phyloP scores from a whole-genome alignment of 2,888 invertebrate genomes.

The Luffia ferchaultella region DNA sequence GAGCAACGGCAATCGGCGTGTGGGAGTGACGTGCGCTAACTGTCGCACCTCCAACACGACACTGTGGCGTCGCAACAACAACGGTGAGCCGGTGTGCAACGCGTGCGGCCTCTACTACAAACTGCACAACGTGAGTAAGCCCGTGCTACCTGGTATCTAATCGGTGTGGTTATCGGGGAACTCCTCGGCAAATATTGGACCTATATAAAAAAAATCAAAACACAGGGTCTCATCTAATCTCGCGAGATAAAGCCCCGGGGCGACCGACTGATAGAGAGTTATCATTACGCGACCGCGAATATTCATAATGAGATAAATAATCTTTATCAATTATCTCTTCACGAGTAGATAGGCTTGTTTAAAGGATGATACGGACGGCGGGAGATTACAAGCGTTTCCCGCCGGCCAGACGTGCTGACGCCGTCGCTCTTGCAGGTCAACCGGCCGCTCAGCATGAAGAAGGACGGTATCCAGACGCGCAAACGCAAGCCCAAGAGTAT shows the following conservation, averaged over 20 bases:
- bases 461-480: slow-evolving; percentile 97
- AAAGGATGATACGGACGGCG: slow-evolving; percentile 56
- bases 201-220: slow-evolving; percentile 61
- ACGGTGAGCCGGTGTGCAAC: slow-evolving; percentile 98
- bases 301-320: slow-evolving; percentile 67
- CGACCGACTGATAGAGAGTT: slow-evolving; percentile 65
- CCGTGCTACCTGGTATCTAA: slow-evolving; percentile 56
- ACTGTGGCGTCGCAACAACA: slow-evolving; percentile 93
- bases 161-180: slow-evolving; percentile 60
- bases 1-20: slow-evolving; percentile 68
- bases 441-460: slow-evolving; percentile 97
- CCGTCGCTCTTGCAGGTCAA: slow-evolving; percentile 78
- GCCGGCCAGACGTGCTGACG: neutral
- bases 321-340: slow-evolving; percentile 65
- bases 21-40: slow-evolving; percentile 92
- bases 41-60: slow-evolving; percentile 93
- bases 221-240: slow-evolving; percentile 65
- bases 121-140: slow-evolving; percentile 80
- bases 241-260: slow-evolving; percentile 60
- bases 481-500: slow-evolving; percentile 89
- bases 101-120: slow-evolving; percentile 97
- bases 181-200: slow-evolving; percentile 63
- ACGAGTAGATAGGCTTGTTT: slow-evolving; percentile 59
- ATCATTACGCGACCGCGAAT: slow-evolving; percentile 59
- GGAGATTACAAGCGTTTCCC: slow-evolving; percentile 51